Evolutionary conservation across 2,888 invertebrate genomes (phyloP).

Genomic region (Drosophila meridionalis): DNA sequence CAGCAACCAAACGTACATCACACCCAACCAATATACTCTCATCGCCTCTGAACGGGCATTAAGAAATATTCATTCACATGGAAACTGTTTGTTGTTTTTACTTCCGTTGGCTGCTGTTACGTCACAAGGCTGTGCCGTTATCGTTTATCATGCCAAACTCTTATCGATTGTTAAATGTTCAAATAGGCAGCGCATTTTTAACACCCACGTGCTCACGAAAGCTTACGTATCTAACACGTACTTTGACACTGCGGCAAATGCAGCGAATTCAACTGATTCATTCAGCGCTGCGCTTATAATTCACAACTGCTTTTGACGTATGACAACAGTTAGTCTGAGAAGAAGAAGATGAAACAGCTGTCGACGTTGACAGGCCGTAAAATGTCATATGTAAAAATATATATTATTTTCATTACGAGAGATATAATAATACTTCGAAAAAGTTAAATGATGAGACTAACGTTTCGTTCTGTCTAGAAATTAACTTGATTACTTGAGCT

Average conservation of each 20-base stretch:
- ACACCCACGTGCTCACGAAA: constrained; percentile 56
- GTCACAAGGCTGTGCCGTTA: constrained; percentile 68
- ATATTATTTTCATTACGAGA: not conserved
- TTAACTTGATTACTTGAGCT: not conserved
- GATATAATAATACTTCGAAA: not conserved
- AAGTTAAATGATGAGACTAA: not conserved
- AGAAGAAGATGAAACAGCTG: not conserved
- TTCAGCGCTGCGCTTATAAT: not conserved
- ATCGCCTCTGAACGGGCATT: not conserved
- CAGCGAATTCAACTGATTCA: not conserved
- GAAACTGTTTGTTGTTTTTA: constrained; percentile 26
- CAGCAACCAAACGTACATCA: not conserved
- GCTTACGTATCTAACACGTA: constrained; percentile 3
- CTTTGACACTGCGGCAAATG: constrained; percentile 4
- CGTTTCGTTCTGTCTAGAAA: not conserved
- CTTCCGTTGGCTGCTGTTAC: constrained; percentile 70
- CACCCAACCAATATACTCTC: not conserved
- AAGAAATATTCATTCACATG: constrained; percentile 1
- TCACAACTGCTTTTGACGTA: constrained; percentile 14
- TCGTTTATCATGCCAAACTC: constrained; percentile 12
- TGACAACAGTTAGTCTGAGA: not conserved
- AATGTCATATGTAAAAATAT: not conserved
- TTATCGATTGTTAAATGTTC: constrained; percentile 27
- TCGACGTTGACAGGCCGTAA: not conserved
- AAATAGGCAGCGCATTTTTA: constrained; percentile 12